Evolutionary conservation across 2,113 vertebrate genomes (phyloP), one percentile per base, ranked within the genome.

Genomic region (Isichthys henryi): DNA sequence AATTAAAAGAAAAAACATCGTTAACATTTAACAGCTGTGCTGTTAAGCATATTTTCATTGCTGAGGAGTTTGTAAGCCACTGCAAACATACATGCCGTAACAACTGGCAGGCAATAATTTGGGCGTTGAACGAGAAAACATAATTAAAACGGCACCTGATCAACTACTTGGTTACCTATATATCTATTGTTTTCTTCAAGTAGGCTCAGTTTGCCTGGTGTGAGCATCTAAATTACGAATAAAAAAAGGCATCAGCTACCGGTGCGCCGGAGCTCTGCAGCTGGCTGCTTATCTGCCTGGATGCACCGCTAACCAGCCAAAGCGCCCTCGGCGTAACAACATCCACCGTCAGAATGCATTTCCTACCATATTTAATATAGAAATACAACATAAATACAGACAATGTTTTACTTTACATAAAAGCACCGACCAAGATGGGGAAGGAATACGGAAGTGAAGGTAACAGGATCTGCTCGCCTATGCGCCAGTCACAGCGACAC

Each of bases 391-490:
- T 50, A 53, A 87, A 52, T 86, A 23, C 86, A 7, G 35, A 43
- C 35, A 27, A 31, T 35, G 46, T 13, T 31, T 31, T 45, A 17
- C 9, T 31, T n/a, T 66, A 74, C 43, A 88, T 49, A 50, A 31
- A 31, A 9, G 0, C n/a, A 19, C 10, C 53, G 48, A 5, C 17
- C 17, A 8, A 49, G 50, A 35, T 35, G 74, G 21, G 50, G 48
- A 53, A 53, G 74, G 70, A 53, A 82, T 23, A 43, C 88, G 88
- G 88, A 89, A 89, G 88, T 89, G 88, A 8, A 53, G 2, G 86
- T 87, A 53, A 39, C 50, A 45, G 48, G 50, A 39, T 39, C 74
- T 27, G 27, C 62, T 27, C n/a, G 3, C 27, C 10, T 11, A 11
- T 13, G 62, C n/a, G 17, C 35, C 74, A 43, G 17, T 43, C 13